Base-by-base conservation (phyloP, 23 tunicate species). In the Botrylloides violaceus region DNA sequence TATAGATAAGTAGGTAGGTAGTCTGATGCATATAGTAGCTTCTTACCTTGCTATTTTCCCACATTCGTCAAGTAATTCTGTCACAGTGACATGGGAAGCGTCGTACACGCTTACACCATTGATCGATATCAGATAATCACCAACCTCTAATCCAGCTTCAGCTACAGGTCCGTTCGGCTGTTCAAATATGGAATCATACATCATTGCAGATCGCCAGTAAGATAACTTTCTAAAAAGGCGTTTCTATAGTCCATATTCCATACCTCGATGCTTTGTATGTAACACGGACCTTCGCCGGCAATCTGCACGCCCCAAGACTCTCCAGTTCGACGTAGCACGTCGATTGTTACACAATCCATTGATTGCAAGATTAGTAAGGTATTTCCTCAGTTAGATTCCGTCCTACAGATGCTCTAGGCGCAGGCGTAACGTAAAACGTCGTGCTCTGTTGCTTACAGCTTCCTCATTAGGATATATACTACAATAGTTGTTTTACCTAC, bases 221-320 rank as follows among this genome's bases (percentile, higher is more conserved):
- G n/a, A n/a, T n/a, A n/a, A n/a, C n/a, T n/a, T n/a, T n/a, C n/a
- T n/a, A n/a, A n/a, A n/a, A n/a, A n/a, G n/a, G n/a, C 9, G 53
- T 43, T 9, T 43, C 53, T 15, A 43, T 43, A 15, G 53, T 7
- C 53, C 53, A 15, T 43, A 7, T 43, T 4, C 39, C 66, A 1
- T 63, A 81, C 96, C 96, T 88, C 66, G 5, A 88, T 80, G 12
- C 57, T 60, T 33, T 77, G 80, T 34, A 88, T 78, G 49, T 70
- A 81, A 66, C 87, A 77, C 19, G 94, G 92, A 24, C 61, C 66
- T 77, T 81, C 98, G 12, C 95, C 94, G n/a, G 84, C 32, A 19
- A 93, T 49, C 29, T 77, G 78, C 2, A 93, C 57, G 55, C 98
- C 98, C 98, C 98, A 93, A 29, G 88, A 77, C 57, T 93, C 94